Evolutionary conservation across 2,797 vertebrate genomes (phyloP), one percentile per base, ranked within the genome.

Genomic region (Pipistrellus pipistrellus): DNA sequence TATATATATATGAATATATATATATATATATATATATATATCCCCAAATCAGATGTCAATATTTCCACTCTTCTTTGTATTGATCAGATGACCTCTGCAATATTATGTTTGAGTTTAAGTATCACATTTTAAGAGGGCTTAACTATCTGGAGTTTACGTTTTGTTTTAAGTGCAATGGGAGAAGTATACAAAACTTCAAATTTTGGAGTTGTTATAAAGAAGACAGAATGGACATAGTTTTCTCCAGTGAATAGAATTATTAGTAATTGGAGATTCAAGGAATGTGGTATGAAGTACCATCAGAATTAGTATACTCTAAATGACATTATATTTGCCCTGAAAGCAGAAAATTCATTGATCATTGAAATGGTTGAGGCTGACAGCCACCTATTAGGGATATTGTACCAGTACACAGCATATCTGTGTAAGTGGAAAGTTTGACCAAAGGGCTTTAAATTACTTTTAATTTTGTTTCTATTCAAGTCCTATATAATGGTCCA

Each of bases 91-190:
- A 71, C 51, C 81, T 66, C n/a, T 80, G 48, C 10, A 3, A 84
- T 87, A 84, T 13, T 64, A 21, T 76, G 13, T 77, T n/a, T 82
- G 51, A 76, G 21, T 66, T 48, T 35, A 72, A 92, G 35, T 71
- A 55, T 17, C 25, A 71, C 27, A 68, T 77, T 41, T 32, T 72
- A 82, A 90, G 51, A 75, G 27, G 20, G 0, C 9, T 84, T 90
- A 20, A 38, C 7, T 66, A 44, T 46, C 21, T 87, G 57, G 64
- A 78, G 30, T 30, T 90, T 68, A 3, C 3, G 27, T 71, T 85
- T 93, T 92, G 48, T 82, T 10, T 77, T 88, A 62, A 55, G 8
- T 14, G 23, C 59, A 93, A 68, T 73, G 35, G 35, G 12, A 88
- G 44, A 87, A 87, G 51, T 23, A 62, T 2, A 13, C 57, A 62